A percentile compares a stretch with the other conserved stretches of the same genome.
These are phyloP conservation scores for Sinocyclocheilus grahami DNA, from an alignment of 2,113 vertebrate species.

Conservation along the genomic window DNA sequence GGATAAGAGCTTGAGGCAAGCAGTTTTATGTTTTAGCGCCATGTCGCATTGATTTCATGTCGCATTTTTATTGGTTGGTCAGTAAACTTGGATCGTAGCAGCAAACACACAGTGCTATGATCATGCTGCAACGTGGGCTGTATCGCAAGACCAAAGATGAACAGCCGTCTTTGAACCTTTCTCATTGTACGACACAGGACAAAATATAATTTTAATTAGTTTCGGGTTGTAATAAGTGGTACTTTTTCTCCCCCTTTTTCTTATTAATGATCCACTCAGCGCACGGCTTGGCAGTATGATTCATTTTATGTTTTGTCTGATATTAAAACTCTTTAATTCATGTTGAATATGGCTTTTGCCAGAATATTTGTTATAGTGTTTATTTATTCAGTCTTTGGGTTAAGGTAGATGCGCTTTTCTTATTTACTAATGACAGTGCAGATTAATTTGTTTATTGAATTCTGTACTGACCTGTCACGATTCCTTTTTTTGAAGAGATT, in stretches of 20 bases:
- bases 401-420: constrained; percentile 93
- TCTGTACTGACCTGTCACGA: constrained; percentile 71
- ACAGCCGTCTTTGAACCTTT: too few relatives aligned
- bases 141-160: too few relatives aligned
- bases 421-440: constrained; percentile 75
- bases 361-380: constrained; percentile 72
- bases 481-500: neutral
- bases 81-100: too few relatives aligned
- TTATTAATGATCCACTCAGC: constrained; percentile 66
- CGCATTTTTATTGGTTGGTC: too few relatives aligned
- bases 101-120: too few relatives aligned
- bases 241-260: neutral
- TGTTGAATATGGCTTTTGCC: constrained; percentile 69
- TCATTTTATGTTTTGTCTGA: constrained; percentile 34
- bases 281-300: constrained; percentile 62
- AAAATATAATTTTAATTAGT: neutral
- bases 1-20: too few relatives aligned
- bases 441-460: constrained; percentile 71
- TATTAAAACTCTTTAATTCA: constrained; percentile 70
- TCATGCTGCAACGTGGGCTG: too few relatives aligned
- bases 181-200: neutral
- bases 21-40: too few relatives aligned
- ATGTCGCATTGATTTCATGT: too few relatives aligned
- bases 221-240: constrained; percentile 35
- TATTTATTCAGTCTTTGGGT: constrained; percentile 87